Base-by-base conservation (phyloP, 2,888 invertebrate genomes). In the Apodemia hepburni region DNA sequence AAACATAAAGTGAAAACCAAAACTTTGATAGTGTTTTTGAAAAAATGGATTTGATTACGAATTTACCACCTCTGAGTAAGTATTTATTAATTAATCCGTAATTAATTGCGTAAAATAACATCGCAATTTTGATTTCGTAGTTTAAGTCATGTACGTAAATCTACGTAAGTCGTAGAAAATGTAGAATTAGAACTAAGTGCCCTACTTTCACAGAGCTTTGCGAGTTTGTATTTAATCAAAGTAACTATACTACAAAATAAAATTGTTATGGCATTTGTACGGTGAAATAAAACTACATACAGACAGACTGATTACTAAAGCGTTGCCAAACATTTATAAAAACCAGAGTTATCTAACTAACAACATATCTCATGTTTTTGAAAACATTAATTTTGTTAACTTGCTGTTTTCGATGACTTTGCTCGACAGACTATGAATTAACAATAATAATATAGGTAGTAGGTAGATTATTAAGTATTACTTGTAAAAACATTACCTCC, bases 11-110 rank as follows among this genome's bases (percentile, higher is more conserved):
- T 85, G 81, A 89, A 87, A 87, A 79, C 71, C 71, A 83, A 79
- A 79, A 82, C 85, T 74, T 79, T 67, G 73, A 78, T 76, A 77
- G 70, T 75, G 70, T 66, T 15, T 42, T 42, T 42, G 42, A 15
- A 72, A 85, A 78, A 75, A 90, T 91, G 90, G 90, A 91, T 86
- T 73, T 84, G 71, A 85, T 88, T 59, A 79, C 81, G 47, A 89
- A 88, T 74, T 74, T 90, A 61, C 81, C 87, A 61, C 81, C 84
- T 66, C 76, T 90, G 66, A 85, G 90, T 91, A 71, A 91, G 90
- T 88, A 78, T 63, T 47, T 42, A 54, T 54, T 54, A 18, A 18
- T 27, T 18, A 51, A 51, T 51, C 4, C 4, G 11, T 11, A 9
- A 9, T 51, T 22, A 22, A 17, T 42, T 15, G 22, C 1, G n/a